These are phyloP conservation scores for Telenomus remus DNA, from an alignment of 1,140 invertebrate species.

Conservation along the genomic window DNA sequence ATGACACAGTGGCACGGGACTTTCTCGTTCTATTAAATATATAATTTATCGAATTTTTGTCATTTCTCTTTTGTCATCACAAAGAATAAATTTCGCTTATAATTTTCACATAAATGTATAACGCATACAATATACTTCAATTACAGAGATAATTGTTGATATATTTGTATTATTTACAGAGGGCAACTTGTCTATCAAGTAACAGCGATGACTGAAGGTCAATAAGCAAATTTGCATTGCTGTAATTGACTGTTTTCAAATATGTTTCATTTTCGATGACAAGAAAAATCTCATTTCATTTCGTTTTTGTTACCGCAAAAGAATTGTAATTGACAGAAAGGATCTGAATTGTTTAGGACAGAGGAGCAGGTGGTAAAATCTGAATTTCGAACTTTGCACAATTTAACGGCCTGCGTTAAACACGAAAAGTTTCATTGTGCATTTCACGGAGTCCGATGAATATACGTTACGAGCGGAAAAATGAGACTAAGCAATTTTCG, in stretches of 20 bases:
- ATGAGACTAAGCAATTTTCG: not conserved
- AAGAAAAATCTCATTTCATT: conserved; percentile 4
- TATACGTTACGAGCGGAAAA: conserved; percentile 3
- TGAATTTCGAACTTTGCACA: too few relatives aligned
- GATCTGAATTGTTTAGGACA: too few relatives aligned
- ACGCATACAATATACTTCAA: conserved; percentile 72
- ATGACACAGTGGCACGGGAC: conserved; percentile 47
- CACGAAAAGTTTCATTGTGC: conserved; percentile 13
- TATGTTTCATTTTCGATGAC: conserved; percentile 27
- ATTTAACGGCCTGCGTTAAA: conserved; percentile 39
- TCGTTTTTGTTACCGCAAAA: conserved; percentile 5
- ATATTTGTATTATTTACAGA: conserved; percentile 63
- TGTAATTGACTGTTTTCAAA: conserved; percentile 56
- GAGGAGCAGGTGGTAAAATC: too few relatives aligned
- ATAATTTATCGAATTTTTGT: conserved; percentile 16
- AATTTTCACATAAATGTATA: conserved; percentile 69
- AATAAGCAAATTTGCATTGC: conserved; percentile 46
- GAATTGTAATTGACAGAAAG: not conserved
- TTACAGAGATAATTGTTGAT: conserved; percentile 71
- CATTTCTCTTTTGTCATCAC: conserved; percentile 47
- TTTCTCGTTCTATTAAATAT: conserved; percentile 25
- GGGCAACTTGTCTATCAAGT: conserved; percentile 60
- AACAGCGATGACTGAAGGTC: conserved; percentile 61
- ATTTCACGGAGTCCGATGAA: conserved; percentile 6
- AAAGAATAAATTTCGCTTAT: conserved; percentile 60